These are phyloP conservation scores for Passer montanus DNA, from an alignment of 2,113 vertebrate species.

Conservation along the genomic window DNA sequence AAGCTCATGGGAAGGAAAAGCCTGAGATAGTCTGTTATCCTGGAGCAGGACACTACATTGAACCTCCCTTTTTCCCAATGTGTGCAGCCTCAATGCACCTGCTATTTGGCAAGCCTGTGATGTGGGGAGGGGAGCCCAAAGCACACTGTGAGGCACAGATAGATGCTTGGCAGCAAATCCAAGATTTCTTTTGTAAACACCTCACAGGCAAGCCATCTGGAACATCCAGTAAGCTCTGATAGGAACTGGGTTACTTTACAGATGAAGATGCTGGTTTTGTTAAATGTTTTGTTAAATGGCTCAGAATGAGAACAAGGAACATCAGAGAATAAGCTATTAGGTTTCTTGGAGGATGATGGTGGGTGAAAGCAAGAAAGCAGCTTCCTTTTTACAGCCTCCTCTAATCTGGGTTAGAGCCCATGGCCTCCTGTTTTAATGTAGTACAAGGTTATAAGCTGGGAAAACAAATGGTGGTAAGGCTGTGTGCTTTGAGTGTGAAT, in stretches of 20 bases:
- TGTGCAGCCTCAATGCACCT: slow-evolving; percentile 78
- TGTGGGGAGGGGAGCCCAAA: slow-evolving; percentile 86
- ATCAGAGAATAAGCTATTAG: not conserved
- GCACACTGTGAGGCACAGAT: slow-evolving; percentile 81
- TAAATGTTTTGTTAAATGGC: not conserved
- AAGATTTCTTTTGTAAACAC: slow-evolving; percentile 78
- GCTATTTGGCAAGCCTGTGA: slow-evolving; percentile 63
- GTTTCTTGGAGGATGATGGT: not conserved
- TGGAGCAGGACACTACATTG: slow-evolving; percentile 87
- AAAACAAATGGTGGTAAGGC: not conserved
- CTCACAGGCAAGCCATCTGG: slow-evolving; percentile 34
- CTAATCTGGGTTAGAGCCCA: not conserved
- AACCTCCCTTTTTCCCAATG: slow-evolving; percentile 84
- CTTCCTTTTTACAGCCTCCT: not conserved
- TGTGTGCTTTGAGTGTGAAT: not conserved
- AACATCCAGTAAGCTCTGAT: slow-evolving; percentile 52
- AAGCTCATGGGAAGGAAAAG: slow-evolving; percentile 77
- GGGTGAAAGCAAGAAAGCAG: not conserved
- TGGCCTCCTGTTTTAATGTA: not conserved
- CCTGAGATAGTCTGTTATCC: slow-evolving; percentile 82
- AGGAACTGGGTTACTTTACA: not conserved
- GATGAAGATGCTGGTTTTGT: not conserved
- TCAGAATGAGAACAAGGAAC: not conserved
- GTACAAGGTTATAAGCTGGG: not conserved
- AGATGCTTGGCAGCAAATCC: slow-evolving; percentile 83